Evolutionary conservation across 1,140 invertebrate species (phyloP).

Genomic region (Drosophila ohnishii): DNA sequence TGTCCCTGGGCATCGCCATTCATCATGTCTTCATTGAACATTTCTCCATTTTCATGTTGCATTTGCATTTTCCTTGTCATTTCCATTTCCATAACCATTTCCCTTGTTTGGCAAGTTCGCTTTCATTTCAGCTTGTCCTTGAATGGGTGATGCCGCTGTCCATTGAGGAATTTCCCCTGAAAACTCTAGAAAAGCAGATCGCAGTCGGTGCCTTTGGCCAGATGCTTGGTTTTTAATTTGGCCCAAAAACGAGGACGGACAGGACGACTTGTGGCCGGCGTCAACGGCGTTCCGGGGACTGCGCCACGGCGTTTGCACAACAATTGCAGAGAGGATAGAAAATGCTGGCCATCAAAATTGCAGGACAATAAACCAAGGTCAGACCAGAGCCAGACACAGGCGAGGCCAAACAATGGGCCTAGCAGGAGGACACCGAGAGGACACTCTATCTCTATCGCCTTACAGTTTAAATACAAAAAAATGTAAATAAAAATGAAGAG

Average conservation of each 20-base stretch:
- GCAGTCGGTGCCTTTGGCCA: constrained; percentile 32
- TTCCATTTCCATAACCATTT: constrained; percentile 7
- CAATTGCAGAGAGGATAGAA: constrained; percentile 28
- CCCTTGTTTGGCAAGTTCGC: background rate
- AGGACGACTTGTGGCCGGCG: constrained; percentile 50
- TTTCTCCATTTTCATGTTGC: constrained; percentile 15
- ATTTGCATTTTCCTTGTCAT: constrained; percentile 7
- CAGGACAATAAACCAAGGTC: constrained; percentile 50
- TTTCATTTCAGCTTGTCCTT: constrained; percentile 18
- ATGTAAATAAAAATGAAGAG: background rate
- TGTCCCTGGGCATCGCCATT: background rate
- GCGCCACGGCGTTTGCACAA: constrained; percentile 66
- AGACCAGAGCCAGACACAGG: constrained; percentile 1
- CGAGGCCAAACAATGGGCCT: constrained; percentile 4
- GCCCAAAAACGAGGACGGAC: background rate
- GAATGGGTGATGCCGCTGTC: constrained; percentile 25
- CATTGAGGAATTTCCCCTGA: constrained; percentile 35
- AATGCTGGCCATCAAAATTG: constrained; percentile 7
- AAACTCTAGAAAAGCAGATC: constrained; percentile 16
- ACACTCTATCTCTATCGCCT: background rate
- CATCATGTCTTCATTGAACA: constrained; percentile 11
- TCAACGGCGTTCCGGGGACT: constrained; percentile 59
- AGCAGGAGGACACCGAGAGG: background rate
- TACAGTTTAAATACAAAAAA: background rate
- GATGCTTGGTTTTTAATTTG: constrained; percentile 24